These are phyloP conservation scores for Cephonodes hylas DNA, from an alignment of 2,888 invertebrate species.

Conservation along the genomic window DNA sequence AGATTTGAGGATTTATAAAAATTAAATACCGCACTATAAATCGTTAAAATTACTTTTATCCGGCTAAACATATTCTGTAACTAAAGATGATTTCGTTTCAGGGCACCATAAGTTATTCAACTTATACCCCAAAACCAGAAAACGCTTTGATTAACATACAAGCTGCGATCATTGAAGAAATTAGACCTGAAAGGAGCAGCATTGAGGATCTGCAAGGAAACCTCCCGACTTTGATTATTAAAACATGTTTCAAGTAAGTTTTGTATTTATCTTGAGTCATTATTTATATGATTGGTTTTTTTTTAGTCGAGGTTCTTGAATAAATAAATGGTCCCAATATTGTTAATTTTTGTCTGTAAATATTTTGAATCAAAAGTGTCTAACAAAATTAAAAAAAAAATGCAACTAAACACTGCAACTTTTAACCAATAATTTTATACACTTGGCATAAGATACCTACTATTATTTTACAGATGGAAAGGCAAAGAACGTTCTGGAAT, in stretches of 20 bases:
- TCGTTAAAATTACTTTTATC: too few relatives aligned
- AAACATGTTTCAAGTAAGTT: constrained; percentile 83
- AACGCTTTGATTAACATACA: constrained; percentile 82
- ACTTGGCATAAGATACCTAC: too few relatives aligned
- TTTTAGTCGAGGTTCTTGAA: too few relatives aligned
- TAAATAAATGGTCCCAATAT: too few relatives aligned
- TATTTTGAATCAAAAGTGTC: too few relatives aligned
- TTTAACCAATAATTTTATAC: too few relatives aligned
- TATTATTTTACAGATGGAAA: constrained; percentile 77
- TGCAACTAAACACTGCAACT: too few relatives aligned
- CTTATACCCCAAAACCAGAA: constrained; percentile 80
- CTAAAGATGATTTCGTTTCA: constrained; percentile 37
- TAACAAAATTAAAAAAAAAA: not conserved
- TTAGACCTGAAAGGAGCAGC: constrained; percentile 82
- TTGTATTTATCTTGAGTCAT: too few relatives aligned
- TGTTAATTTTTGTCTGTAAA: too few relatives aligned
- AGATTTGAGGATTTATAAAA: too few relatives aligned
- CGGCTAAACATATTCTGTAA: too few relatives aligned
- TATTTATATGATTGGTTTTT: not conserved
- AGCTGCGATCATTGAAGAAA: constrained; percentile 83
- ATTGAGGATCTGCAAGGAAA: constrained; percentile 84
- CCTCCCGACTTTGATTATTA: constrained; percentile 82
- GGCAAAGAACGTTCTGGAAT: constrained; percentile 82
- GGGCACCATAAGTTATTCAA: constrained; percentile 84
- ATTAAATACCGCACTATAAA: too few relatives aligned